Evolutionary conservation across 2,888 invertebrate genomes (phyloP), one percentile per base, ranked within the genome.

Genomic region (Pristionchus exspectatus): DNA sequence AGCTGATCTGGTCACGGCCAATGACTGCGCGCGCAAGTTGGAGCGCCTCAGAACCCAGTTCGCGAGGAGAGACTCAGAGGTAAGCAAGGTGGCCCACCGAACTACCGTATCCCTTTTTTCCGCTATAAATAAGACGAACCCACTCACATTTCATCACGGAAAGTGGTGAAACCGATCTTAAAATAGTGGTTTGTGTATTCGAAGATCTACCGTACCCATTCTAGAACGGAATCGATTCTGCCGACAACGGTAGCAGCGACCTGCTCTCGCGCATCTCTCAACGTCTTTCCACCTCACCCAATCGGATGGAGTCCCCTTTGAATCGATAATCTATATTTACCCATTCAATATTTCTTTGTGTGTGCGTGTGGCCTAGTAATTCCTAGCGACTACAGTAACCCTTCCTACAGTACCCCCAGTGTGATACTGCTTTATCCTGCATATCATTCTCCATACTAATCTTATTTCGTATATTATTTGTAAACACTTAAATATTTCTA

Each of bases 11-110:
- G 81, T 50, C 44, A 83, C 66, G 18, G 89, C 89, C 27, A 89
- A 89, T 63, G 89, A 89, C 21, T 89, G 89, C 30, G 89, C 89
- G 33, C 59, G 83, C 33, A 89, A 89, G 30, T 66, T 89, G n/a
- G 89, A 81, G 63, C 7, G 38, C 0, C 83, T 89, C 14, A 16
- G 83, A 1, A 30, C 27, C 4, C 89, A 89, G 50, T 30, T 89
- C 18, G 66, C 24, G 21, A 30, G 89, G 10, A 81, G 63, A 18
- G 89, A 89, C 30, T 89, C 89, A 10, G 89, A 89, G 81, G 89
- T 81, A 50, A 27, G 50, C 4, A 27, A 27, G 24, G 30, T 54
- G 83, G 44, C 81, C 27, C 50, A 72, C 18, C 72, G 33, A 72
- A 72, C 72, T 63, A 63, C 63, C 63, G 63, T 63, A 63, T n/a